These are phyloP conservation scores for Phortica variegata DNA, from an alignment of 1,140 invertebrate species.

Conservation along the genomic window DNA sequence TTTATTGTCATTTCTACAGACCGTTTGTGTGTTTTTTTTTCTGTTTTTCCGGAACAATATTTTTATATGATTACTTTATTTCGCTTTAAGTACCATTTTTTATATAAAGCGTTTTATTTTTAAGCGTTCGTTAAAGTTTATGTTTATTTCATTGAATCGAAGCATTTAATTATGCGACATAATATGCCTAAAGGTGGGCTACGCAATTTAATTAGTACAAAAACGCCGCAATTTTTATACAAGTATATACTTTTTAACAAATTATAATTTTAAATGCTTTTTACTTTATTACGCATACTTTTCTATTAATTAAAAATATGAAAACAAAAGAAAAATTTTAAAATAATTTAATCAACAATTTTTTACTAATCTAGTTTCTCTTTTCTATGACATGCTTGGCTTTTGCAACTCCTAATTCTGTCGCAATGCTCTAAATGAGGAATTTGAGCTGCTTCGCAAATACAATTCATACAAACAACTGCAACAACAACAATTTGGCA, in stretches of 20 bases:
- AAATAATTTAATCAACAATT: conserved; percentile 22
- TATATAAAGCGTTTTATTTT: background rate
- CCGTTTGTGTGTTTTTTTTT: too few species aligned
- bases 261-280: background rate
- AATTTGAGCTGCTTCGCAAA: conserved; percentile 11
- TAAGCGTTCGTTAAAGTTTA: conserved; percentile 1
- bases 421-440: conserved; percentile 40
- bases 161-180: background rate
- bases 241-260: background rate
- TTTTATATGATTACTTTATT: too few species aligned
- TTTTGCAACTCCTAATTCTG: conserved; percentile 46
- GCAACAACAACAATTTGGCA: conserved; percentile 27
- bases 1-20: too few species aligned
- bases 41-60: too few species aligned
- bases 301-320: background rate
- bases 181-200: too few species aligned
- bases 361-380: conserved; percentile 56
- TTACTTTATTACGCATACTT: background rate
- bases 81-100: too few species aligned
- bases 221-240: too few species aligned
- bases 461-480: conserved; percentile 4
- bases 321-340: background rate
- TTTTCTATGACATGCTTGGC: conserved; percentile 56
- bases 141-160: background rate
- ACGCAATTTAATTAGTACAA: too few species aligned